Percentiles rank a stretch among this genome's conserved stretches.
Conservation (phyloP, 2,113 vertebrate genomes). For the Syngnathus typhle region DNA sequence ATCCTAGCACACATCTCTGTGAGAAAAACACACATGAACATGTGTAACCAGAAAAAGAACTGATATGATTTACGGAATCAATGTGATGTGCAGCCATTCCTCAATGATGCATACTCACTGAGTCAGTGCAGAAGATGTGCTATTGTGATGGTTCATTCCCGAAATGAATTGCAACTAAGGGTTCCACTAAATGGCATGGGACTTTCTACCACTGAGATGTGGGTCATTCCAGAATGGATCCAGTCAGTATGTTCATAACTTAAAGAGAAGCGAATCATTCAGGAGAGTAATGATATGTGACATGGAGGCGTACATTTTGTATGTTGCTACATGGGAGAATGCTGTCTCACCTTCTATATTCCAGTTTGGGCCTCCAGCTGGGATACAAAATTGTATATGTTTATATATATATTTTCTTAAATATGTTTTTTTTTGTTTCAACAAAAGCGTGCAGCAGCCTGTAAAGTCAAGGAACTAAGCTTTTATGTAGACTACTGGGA, state of each 20-base stretch:
- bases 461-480: constrained; percentile 30
- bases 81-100: constrained; percentile 49
- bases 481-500: constrained; percentile 23
- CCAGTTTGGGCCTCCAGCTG: constrained; percentile 78
- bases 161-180: constrained; percentile 49
- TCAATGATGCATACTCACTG: constrained; percentile 37
- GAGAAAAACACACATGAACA: constrained; percentile 33
- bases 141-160: constrained; percentile 51
- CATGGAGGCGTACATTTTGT: constrained; percentile 64
- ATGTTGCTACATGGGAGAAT: constrained; percentile 62
- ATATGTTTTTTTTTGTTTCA: neutral
- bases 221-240: constrained; percentile 63
- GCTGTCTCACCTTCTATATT: constrained; percentile 78
- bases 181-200: constrained; percentile 53
- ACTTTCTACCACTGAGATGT: constrained; percentile 40
- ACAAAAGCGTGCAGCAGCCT: constrained; percentile 51
- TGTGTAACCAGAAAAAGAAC: constrained; percentile 65
- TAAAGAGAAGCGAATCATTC: constrained; percentile 55
- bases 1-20: neutral
- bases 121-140: constrained; percentile 26
- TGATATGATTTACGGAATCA: constrained; percentile 57
- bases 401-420: constrained; percentile 24
- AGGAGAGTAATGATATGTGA: constrained; percentile 63
- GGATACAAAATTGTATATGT: constrained; percentile 69
- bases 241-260: constrained; percentile 49